Conservation (phyloP, 2,888 invertebrate species). For the Geophilus truncorum region DNA sequence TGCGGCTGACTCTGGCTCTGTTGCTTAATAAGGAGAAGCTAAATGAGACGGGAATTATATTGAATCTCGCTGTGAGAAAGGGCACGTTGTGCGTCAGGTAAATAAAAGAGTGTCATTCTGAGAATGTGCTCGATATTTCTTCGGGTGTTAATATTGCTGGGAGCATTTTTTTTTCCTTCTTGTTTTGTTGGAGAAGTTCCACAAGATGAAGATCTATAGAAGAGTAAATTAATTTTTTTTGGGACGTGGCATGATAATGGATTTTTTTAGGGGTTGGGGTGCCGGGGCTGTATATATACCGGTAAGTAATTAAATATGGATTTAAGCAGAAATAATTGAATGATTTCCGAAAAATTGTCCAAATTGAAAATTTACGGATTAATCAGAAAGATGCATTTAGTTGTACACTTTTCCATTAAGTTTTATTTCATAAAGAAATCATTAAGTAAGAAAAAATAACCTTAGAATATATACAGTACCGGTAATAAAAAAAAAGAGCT, state of each 20-base stretch:
- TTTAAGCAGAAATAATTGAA: too few species aligned
- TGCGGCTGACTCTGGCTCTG: background rate
- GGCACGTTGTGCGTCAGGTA: background rate
- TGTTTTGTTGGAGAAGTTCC: background rate
- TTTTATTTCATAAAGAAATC: too few species aligned
- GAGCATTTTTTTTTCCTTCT: background rate
- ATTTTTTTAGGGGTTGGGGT: background rate
- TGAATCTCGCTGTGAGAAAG: background rate
- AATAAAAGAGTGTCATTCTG: conserved; percentile 1
- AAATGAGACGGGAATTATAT: conserved; percentile 6
- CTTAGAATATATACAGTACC: too few species aligned
- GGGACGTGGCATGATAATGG: background rate
- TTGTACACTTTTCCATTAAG: too few species aligned
- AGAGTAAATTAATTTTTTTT: background rate
- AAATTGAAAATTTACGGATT: too few species aligned
- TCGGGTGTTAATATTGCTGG: background rate
- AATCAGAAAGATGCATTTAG: background rate
- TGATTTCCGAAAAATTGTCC: too few species aligned
- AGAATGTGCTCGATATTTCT: conserved; percentile 1
- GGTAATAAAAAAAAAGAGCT: background rate
- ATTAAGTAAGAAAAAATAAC: too few species aligned
- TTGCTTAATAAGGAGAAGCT: conserved; percentile 13
- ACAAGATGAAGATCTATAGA: background rate
- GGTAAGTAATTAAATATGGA: too few species aligned
- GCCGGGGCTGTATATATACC: too few species aligned